These are phyloP conservation scores for Diploscapter pachys DNA, from an alignment of 1,140 invertebrate genomes.

Conservation along the genomic window DNA sequence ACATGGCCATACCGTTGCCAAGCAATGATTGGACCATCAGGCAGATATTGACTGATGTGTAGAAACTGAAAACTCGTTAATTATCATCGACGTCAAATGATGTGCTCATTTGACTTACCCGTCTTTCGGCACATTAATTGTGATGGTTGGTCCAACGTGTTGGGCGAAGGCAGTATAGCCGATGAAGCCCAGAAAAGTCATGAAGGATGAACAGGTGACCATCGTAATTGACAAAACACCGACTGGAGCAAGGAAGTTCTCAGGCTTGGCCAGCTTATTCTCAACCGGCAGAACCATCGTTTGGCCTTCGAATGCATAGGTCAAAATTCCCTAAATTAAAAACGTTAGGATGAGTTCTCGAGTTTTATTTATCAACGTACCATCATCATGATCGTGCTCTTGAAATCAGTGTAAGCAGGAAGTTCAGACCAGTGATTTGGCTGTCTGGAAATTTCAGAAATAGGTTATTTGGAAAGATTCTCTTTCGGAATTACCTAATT, in stretches of 20 bases:
- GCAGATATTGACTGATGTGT: constrained; percentile 54
- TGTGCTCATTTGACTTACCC: constrained; percentile 35
- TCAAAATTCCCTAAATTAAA: constrained; percentile 57
- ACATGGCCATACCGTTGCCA: constrained; percentile 58
- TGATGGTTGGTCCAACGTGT: constrained; percentile 60
- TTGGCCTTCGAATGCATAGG: constrained; percentile 64
- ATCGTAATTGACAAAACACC: constrained; percentile 63
- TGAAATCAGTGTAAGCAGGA: constrained; percentile 52
- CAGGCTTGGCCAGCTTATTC: constrained; percentile 61
- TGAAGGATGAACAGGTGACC: constrained; percentile 60
- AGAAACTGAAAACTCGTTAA: constrained; percentile 43
- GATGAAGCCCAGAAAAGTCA: constrained; percentile 47
- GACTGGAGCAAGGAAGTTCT: constrained; percentile 60
- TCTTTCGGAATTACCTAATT: constrained; percentile 38
- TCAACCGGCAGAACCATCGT: constrained; percentile 63
- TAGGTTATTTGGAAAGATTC: no score
- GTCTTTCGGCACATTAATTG: constrained; percentile 61
- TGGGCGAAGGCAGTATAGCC: constrained; percentile 63
- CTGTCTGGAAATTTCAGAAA: constrained; percentile 2
- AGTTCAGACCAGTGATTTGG: constrained; percentile 49
- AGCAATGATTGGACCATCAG: constrained; percentile 56
- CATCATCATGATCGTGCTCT: constrained; percentile 57
- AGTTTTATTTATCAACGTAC: no score
- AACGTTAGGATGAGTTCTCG: no score
- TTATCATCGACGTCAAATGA: background rate